Evolutionary conservation across 2,113 vertebrate species (phyloP).

Genomic region (Semnornis frantzii): DNA sequence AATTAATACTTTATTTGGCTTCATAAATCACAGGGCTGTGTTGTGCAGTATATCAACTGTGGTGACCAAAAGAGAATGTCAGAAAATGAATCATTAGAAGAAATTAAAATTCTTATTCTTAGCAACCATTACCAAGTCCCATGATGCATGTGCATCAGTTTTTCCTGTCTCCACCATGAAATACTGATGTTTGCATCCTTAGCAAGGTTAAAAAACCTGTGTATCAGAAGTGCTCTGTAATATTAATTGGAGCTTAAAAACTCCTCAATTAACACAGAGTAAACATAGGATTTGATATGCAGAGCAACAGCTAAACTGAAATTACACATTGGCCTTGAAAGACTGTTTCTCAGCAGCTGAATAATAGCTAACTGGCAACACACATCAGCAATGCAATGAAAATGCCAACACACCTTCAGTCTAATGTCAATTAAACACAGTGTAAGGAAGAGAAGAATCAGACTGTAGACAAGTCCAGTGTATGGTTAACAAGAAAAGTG

Average conservation of each 20-base stretch:
- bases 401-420: background rate
- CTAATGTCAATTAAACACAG: background rate
- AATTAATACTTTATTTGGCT: background rate
- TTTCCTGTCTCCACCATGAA: background rate
- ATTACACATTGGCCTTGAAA: background rate
- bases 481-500: background rate
- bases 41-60: background rate
- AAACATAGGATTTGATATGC: background rate
- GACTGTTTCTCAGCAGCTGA: background rate
- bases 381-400: background rate
- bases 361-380: background rate
- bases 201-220: background rate
- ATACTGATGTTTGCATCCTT: background rate
- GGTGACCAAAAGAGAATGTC: background rate
- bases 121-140: background rate
- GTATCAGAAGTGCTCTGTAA: background rate
- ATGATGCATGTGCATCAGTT: background rate
- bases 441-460: background rate
- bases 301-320: background rate
- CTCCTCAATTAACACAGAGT: background rate
- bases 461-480: background rate
- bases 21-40: background rate
- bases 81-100: background rate
- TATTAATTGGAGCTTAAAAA: background rate
- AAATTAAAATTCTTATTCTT: background rate